Evolutionary conservation across 2,113 vertebrate species (phyloP).

Genomic region (Ondatra zibethicus): DNA sequence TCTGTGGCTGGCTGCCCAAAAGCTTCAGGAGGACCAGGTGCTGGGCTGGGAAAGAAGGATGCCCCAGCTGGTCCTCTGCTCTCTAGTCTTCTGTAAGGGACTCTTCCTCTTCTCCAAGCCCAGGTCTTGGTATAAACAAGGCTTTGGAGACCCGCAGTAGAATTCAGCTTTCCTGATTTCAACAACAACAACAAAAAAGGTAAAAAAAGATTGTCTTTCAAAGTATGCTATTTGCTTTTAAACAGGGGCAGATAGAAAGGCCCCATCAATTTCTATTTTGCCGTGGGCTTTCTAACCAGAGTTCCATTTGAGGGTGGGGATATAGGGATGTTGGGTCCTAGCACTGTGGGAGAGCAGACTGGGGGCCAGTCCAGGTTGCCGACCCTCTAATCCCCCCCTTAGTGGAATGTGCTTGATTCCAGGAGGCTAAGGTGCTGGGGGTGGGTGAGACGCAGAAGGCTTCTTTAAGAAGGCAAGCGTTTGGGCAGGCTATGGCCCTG

Average conservation of each 20-base stretch:
- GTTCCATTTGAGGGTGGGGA: background rate
- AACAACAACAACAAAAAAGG: background rate
- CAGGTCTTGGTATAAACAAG: constrained; percentile 8
- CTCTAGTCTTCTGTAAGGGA: background rate
- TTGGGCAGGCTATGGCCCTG: constrained; percentile 71
- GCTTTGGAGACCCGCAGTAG: constrained; percentile 7
- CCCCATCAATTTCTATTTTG: constrained; percentile 63
- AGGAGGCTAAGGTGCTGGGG: constrained; percentile 59
- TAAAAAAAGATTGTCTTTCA: constrained; percentile 38
- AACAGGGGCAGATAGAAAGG: constrained; percentile 54
- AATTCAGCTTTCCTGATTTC: constrained; percentile 22
- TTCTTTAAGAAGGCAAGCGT: constrained; percentile 68
- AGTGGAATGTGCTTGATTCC: constrained; percentile 56
- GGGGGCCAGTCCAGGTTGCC: constrained; percentile 25
- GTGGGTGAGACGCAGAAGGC: constrained; percentile 52
- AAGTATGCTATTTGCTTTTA: constrained; percentile 62
- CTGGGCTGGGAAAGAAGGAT: background rate
- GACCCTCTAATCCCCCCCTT: constrained; percentile 55
- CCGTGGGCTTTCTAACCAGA: constrained; percentile 56
- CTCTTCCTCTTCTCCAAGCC: background rate
- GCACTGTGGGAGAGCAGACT: constrained; percentile 29
- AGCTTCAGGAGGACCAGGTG: background rate
- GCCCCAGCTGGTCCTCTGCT: background rate
- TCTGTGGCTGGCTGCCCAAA: background rate
- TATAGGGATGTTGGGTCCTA: background rate